Evolutionary conservation across 2,113 vertebrate genomes (phyloP).

Genomic region (Pyxicephalus adspersus): DNA sequence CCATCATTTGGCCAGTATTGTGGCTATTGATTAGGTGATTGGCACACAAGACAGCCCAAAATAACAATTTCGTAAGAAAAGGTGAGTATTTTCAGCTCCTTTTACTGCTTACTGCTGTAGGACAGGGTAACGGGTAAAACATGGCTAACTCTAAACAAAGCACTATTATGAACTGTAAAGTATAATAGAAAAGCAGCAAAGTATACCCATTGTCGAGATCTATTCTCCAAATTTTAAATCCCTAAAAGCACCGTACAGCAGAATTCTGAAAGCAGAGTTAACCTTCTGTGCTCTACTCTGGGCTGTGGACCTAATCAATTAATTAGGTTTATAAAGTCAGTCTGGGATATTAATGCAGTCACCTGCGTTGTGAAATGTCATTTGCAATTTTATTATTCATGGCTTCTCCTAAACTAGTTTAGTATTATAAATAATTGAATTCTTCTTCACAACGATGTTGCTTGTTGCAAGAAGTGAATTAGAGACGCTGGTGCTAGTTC

Average conservation of each 20-base stretch:
- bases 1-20: too few relatives aligned
- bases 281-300: conserved; percentile 11
- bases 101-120: too few relatives aligned
- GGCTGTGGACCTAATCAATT: conserved; percentile 52
- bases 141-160: too few relatives aligned
- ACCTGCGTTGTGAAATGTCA: conserved; percentile 56
- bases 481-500: conserved; percentile 36
- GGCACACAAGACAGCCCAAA: too few relatives aligned
- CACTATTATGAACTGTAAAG: too few relatives aligned
- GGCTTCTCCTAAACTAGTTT: conserved; percentile 55
- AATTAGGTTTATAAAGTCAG: conserved; percentile 55
- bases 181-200: too few relatives aligned
- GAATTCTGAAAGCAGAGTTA: conserved; percentile 17
- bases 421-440: conserved; percentile 57
- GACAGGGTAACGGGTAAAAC: too few relatives aligned
- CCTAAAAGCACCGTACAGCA: background rate
- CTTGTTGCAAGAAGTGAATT: conserved; percentile 51
- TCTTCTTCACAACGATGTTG: conserved; percentile 53
- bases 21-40: too few relatives aligned
- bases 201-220: too few relatives aligned
- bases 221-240: too few relatives aligned
- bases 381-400: conserved; percentile 57
- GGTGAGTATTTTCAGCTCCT: too few relatives aligned
- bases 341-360: conserved; percentile 51
- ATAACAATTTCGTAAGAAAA: too few relatives aligned